Base-by-base conservation (phyloP, 2,888 invertebrate genomes). In the Macaria liturata region DNA sequence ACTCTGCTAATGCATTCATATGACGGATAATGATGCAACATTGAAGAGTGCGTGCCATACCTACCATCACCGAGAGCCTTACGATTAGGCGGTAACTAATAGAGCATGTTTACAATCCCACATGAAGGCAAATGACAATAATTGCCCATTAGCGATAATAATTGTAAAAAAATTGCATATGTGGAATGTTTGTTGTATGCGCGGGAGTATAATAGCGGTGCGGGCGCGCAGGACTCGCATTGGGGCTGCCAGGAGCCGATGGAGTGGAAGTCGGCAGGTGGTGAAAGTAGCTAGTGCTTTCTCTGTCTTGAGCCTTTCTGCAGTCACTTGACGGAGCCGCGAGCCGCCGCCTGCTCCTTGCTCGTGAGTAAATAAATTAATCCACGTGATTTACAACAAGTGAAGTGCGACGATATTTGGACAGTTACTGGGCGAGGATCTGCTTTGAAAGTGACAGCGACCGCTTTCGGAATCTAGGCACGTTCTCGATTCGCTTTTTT, bases 271-370 rank as follows among this genome's bases (percentile, higher is more conserved):
- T 42, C 8, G 44, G 40, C 51, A 48, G 52, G 45, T 69, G 82
- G 88, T 87, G 91, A 91, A 91, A 91, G 91, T 87, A 75, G 79
- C 79, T 71, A 79, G 75, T 71, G 80, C 78, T 83, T 76, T 83
- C 83, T 82, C 81, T 79, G 67, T 68, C 71, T 59, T 49, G 34
- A 46, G 20, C 30, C 50, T 42, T 47, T 46, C 59, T 56, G 55
- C 59, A 60, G 59, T 60, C 39, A 40, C 49, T 55, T 46, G 46
- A 60, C 59, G 55, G 55, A 60, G 67, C 62, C 71, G 67, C 68
- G 65, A 71, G 59, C 71, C 74, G 74, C 74, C 70, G 68, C 75
- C 71, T 67, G 66, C 59, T 60, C 59, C 59, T 55, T 52, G 57
- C 55, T 62, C 49, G 68, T 68, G 64, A 67, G 67, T 65, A 61